Percentiles rank a stretch among this genome's conserved stretches.
These are phyloP conservation scores for Lepidothrix coronata DNA, from an alignment of 2,113 vertebrate species.

Conservation along the genomic window DNA sequence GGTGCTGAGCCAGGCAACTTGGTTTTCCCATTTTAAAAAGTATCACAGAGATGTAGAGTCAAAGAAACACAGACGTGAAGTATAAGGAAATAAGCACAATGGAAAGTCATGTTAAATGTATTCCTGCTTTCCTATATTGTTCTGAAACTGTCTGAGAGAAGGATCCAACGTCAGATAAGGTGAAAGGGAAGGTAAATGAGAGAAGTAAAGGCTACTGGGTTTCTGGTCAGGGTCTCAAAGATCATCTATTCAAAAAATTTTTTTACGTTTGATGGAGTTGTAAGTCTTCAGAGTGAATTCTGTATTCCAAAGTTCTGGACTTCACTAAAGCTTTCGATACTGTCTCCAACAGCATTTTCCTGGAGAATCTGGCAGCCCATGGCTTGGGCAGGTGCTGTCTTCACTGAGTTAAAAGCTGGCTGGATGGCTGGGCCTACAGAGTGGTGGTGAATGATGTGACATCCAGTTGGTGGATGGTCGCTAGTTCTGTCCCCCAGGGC, in stretches of 20 bases:
- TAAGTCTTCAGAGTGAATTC: background rate
- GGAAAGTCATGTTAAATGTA: background rate
- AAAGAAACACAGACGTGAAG: background rate
- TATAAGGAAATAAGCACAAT: background rate
- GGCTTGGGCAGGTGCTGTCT: background rate
- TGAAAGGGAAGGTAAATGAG: background rate
- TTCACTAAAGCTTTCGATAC: background rate
- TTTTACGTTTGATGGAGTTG: background rate
- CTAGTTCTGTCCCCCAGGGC: background rate
- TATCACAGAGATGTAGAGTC: background rate
- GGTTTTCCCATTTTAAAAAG: background rate
- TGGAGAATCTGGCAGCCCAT: background rate
- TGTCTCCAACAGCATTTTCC: background rate
- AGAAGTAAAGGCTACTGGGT: background rate
- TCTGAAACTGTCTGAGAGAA: background rate
- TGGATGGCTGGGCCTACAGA: background rate
- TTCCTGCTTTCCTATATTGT: background rate
- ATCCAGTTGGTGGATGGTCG: fast-evolving
- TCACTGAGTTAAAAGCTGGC: background rate
- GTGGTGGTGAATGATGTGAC: background rate
- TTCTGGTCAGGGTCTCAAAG: background rate
- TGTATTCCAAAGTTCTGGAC: background rate
- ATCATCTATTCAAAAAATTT: background rate
- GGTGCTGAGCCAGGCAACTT: background rate
- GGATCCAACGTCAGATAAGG: background rate